Percentiles rank a stretch among this genome's conserved stretches.
These are phyloP conservation scores for Campoletis sonorensis DNA, from an alignment of 1,140 invertebrate genomes.

Conservation along the genomic window DNA sequence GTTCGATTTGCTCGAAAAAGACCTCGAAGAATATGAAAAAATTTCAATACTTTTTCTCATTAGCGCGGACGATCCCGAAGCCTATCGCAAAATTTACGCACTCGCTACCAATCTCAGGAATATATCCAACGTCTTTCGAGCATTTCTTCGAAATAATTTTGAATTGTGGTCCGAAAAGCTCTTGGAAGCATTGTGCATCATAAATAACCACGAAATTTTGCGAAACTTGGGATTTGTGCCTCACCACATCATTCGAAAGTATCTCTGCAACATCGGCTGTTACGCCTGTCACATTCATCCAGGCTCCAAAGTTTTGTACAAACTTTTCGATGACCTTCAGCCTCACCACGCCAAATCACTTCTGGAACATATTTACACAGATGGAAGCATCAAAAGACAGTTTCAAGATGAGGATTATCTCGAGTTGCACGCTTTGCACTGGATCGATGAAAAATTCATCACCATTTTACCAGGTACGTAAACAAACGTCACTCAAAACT, in stretches of 20 bases:
- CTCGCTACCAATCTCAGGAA: background rate
- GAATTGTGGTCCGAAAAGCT: slow-evolving; percentile 54
- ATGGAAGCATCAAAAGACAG: slow-evolving; percentile 35
- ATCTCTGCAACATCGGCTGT: slow-evolving; percentile 23
- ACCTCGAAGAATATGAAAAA: slow-evolving; percentile 59
- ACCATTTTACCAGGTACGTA: slow-evolving; percentile 53
- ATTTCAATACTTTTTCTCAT: slow-evolving; percentile 61
- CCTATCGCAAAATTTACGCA: background rate
- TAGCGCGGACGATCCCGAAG: background rate
- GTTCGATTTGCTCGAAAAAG: slow-evolving; percentile 53
- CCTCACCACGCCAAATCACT: slow-evolving; percentile 37
- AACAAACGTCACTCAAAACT: background rate
- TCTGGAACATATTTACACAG: slow-evolving; percentile 48
- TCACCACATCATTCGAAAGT: slow-evolving; percentile 23
- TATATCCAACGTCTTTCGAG: slow-evolving; percentile 39
- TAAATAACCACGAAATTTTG: slow-evolving; percentile 57
- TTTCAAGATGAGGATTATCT: slow-evolving; percentile 50
- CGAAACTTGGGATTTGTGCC: slow-evolving; percentile 50
- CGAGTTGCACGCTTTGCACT: slow-evolving; percentile 63
- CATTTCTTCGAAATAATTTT: slow-evolving; percentile 50
- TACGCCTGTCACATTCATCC: slow-evolving; percentile 46
- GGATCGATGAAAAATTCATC: slow-evolving; percentile 57
- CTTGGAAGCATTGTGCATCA: slow-evolving; percentile 57
- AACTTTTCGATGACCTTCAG: slow-evolving; percentile 55
- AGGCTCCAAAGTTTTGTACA: slow-evolving; percentile 57